phyloP scores from a whole-genome alignment of 2,797 vertebrate species.

The Crocodylus rhombifer region DNA sequence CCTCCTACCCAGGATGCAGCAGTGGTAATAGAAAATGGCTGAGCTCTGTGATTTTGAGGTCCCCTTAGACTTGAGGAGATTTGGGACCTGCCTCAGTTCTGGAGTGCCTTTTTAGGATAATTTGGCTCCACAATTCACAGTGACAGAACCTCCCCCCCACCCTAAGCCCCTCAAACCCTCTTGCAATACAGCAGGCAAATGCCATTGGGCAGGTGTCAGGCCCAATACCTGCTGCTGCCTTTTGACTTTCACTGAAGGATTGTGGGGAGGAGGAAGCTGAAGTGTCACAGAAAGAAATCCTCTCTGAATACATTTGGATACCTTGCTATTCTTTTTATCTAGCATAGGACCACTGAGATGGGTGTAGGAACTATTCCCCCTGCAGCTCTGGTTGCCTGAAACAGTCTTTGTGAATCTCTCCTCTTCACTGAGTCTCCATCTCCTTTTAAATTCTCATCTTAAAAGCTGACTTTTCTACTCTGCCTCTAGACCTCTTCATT shows the following conservation, averaged over 20 bases:
- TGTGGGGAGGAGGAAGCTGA: background rate
- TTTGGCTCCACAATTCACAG: background rate
- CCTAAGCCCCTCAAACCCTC: background rate
- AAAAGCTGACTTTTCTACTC: conserved; percentile 73
- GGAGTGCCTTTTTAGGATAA: background rate
- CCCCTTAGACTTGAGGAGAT: background rate
- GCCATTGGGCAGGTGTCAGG: background rate
- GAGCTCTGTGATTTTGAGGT: background rate
- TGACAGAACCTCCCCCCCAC: background rate
- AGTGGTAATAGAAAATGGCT: background rate
- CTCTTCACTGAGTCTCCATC: conserved; percentile 36
- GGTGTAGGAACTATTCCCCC: conserved; percentile 46
- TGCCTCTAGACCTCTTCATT: conserved; percentile 67
- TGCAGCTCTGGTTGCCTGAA: conserved; percentile 64
- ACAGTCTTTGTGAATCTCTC: conserved; percentile 61
- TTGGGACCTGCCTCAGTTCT: background rate
- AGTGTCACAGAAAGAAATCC: background rate
- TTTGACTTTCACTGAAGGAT: background rate
- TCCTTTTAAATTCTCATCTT: conserved; percentile 72
- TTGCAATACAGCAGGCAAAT: background rate
- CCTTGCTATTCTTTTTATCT: conserved; percentile 57
- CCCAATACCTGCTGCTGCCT: background rate
- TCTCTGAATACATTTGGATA: conserved; percentile 53
- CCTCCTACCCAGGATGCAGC: background rate
- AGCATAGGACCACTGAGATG: conserved; percentile 28